Evolutionary conservation across 2,888 invertebrate species (phyloP).

Genomic region (Cosmia trapezina): DNA sequence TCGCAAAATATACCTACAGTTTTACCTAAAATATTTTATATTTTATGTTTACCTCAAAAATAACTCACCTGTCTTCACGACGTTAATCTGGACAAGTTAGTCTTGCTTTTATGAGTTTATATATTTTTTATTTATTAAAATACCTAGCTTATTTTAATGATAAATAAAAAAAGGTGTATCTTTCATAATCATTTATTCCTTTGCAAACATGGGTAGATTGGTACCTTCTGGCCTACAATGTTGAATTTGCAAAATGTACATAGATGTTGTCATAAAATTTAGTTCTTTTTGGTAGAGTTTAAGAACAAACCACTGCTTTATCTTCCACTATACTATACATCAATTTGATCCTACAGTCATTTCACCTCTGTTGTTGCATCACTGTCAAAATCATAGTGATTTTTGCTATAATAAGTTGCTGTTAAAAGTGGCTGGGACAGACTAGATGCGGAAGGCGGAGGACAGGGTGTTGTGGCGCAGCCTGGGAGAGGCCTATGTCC

Average conservation of each 20-base stretch:
- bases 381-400: neutral
- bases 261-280: too few relatives aligned
- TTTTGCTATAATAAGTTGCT: too few relatives aligned
- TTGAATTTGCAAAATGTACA: too few relatives aligned
- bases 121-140: neutral
- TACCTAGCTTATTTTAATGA: too few relatives aligned
- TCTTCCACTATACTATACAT: neutral
- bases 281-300: neutral
- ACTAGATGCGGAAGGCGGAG: too few relatives aligned
- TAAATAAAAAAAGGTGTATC: too few relatives aligned
- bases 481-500: too few relatives aligned
- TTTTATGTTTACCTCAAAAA: neutral
- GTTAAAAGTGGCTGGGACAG: too few relatives aligned
- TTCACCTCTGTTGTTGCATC: neutral
- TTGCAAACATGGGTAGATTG: too few relatives aligned
- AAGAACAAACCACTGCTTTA: neutral
- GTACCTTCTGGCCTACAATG: too few relatives aligned
- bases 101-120: neutral
- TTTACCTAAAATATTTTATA: constrained; percentile 4
- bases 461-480: too few relatives aligned
- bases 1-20: constrained; percentile 8
- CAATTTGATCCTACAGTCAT: neutral
- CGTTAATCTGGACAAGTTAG: neutral
- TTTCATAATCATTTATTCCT: too few relatives aligned
- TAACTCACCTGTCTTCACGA: constrained; percentile 2